These are phyloP conservation scores for Pionites leucogaster DNA, from an alignment of 2,113 vertebrate species.

Conservation along the genomic window DNA sequence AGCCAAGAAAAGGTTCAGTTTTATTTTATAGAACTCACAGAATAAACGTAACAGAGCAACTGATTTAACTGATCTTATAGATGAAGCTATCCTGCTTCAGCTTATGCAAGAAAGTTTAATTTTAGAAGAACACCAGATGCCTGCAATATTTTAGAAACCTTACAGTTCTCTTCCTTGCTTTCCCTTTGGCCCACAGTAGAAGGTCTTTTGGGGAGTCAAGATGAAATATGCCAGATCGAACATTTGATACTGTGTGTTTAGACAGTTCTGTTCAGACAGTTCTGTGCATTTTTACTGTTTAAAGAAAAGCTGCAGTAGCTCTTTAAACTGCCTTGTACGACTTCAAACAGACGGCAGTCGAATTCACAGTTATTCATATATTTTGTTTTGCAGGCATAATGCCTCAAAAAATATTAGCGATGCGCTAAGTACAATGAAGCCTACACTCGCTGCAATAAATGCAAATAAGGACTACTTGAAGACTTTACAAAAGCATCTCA, in stretches of 20 bases:
- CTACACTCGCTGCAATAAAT: not conserved
- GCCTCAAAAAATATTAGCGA: not conserved
- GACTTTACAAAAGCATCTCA: not conserved
- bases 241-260: not conserved
- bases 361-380: not conserved
- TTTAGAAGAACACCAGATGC: not conserved
- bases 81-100: not conserved
- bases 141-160: not conserved
- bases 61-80: not conserved
- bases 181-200: not conserved
- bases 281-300: not conserved
- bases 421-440: not conserved
- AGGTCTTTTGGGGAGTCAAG: not conserved
- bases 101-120: slow-evolving; percentile 1
- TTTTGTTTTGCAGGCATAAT: not conserved
- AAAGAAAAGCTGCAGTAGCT: not conserved
- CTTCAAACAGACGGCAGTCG: not conserved
- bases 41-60: not conserved
- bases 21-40: not conserved
- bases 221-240: not conserved
- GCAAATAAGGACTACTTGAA: not conserved
- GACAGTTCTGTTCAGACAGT: not conserved
- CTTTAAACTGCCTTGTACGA: not conserved
- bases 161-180: not conserved
- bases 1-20: not conserved